Base-by-base conservation (phyloP, 1,140 invertebrate species). In the Caenorhabditis inopinata region DNA sequence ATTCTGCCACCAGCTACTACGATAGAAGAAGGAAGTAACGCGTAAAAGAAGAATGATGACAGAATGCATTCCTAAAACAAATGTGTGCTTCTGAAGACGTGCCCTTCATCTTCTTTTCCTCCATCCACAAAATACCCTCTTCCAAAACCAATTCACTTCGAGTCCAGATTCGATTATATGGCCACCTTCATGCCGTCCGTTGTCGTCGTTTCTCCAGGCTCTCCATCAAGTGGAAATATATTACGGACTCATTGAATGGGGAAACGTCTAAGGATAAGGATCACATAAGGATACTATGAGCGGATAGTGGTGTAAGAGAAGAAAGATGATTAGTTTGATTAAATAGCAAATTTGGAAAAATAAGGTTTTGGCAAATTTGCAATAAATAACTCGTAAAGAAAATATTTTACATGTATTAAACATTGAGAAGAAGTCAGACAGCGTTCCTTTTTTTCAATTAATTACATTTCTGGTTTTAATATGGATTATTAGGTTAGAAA, bases 11-110 rank as follows among this genome's bases (percentile, higher is more conserved):
- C n/a, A 68, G 25, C n/a, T 14, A 25, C 49, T 58, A 35, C 32
- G 9, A 42, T 7, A 38, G 6, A 38, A 18, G 58, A 9, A 68
- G 32, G 58, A 68, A 68, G 58, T 68, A 68, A 21, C 29, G 32
- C 29, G n/a, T 14, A 18, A 27, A 18, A n/a, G 58, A 68, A 68
- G 58, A 68, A 68, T 42, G 58, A 68, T 68, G 58, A 42, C 58
- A 68, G 58, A 68, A 68, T 68, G 58, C 58, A 68, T 68, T 68
- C 38, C 58, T 68, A 68, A 68, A 68, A 68, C 58, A 68, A 68
- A 68, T 68, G 58, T 32, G 51, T 11, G 32, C 58, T 68, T 68
- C 58, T 42, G 58, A 68, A 68, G 32, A 38, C 58, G 21, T 68
- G 58, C 58, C 32, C 58, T 68, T 68, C 58, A 68, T 68, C 58